Evolutionary conservation across 2,797 vertebrate species (phyloP), one percentile per base, ranked within the genome.

Genomic region (Micropoecilia bifurca): DNA sequence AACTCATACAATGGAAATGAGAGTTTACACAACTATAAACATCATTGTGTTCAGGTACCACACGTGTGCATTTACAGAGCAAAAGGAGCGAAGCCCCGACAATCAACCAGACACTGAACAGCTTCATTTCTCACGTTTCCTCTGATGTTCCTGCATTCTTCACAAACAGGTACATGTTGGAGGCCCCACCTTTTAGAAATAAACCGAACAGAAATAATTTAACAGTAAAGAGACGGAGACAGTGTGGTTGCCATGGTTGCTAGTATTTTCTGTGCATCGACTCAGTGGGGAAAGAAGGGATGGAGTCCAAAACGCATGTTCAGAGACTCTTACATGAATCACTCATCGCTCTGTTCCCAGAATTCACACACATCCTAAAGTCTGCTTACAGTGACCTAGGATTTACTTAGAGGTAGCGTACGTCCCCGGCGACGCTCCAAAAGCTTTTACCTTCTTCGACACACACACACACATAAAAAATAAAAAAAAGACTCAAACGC

Each of bases 331-430:
- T 79, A 59, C 28, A 6, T 77, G 82, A 88, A 87, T 88, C 78
- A 74, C 72, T 39, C 0, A 85, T 53, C 39, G 3, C 75, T 73
- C 71, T 50, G 41, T 85, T 53, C 75, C 61, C 71, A 7, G 81
- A 83, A 81, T 39, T 43, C 77, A 50, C 20, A 79, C 72, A 79
- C 41, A 50, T 57, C 39, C 73, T 45, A 47, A 46, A 46, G 74
- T 84, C 76, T 72, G 77, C 68, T 83, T 85, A 88, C 85, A 91
- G 91, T 91, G 87, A 93, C 84, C 87, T 87, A 81, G 86, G 66
- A 85, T 86, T 89, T 63, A 18, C 79, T 69, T 57, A 76, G 89
- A 91, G 91, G 92, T 93, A 91, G 85, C 80, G 78, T 88, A 81
- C 13, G 16, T 87, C 78, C 74, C 76, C 74, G 22, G 22, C n/a